Conservation (phyloP, 2,113 vertebrate genomes). For the Cathartes aura region DNA sequence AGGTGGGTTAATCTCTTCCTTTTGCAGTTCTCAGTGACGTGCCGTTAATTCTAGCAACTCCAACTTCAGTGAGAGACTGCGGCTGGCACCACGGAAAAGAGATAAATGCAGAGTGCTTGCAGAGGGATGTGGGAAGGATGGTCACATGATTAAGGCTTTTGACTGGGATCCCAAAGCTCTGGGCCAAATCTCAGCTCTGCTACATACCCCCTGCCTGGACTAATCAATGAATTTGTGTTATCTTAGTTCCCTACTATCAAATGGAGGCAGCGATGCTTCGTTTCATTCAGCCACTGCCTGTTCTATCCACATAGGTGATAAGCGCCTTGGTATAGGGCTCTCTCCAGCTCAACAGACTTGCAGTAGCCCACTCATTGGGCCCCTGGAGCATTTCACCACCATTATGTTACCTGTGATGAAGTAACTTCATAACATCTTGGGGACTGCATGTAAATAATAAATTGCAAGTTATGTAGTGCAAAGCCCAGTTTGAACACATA, state of each 20-base stretch:
- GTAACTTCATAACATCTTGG: neutral
- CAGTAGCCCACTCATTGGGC: neutral
- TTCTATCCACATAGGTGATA: neutral
- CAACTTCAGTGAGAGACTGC: neutral
- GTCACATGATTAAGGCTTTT: neutral
- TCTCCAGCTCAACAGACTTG: neutral
- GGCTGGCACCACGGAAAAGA: accelerated
- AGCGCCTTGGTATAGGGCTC: neutral
- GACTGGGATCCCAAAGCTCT: neutral
- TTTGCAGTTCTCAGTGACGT: neutral
- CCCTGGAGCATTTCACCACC: neutral
- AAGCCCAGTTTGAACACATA: neutral
- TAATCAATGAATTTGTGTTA: neutral
- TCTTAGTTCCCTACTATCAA: neutral
- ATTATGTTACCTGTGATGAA: neutral
- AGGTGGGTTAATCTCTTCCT: conserved; percentile 1
- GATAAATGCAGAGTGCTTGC: neutral
- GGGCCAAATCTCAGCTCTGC: neutral
- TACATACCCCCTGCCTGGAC: neutral
- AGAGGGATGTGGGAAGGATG: neutral
- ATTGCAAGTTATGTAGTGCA: neutral
- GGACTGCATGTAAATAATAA: neutral
- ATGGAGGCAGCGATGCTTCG: neutral
- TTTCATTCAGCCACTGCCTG: neutral
- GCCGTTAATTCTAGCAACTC: neutral